Evolutionary conservation across 2,888 invertebrate genomes (phyloP), one percentile per base, ranked within the genome.

Genomic region (Chalcosyrphus nemorum): DNA sequence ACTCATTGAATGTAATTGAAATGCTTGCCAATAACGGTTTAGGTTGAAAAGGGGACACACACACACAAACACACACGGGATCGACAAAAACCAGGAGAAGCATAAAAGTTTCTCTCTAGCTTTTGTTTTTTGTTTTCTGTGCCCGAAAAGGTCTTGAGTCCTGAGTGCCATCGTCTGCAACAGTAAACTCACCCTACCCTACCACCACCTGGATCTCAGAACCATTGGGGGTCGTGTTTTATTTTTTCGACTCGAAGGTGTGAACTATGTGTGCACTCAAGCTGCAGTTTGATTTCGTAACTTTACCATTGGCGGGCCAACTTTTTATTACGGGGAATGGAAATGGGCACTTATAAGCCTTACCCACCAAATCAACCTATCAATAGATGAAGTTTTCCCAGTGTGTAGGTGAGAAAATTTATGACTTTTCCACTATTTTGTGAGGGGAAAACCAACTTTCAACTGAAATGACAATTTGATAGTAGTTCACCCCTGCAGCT

Each of bases 1-100:
- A 82, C 74, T 86, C 70, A 82, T 82, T 82, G 82, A 78, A 75
- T 82, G 86, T 86, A 86, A 86, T 86, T 86, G 82, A 86, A 86
- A 86, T 86, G 82, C 82, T 86, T 86, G 86, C 78, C 78, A 86
- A 86, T 86, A 86, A 70, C 78, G 74, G 75, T 78, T 82, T 65
- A 52, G 75, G 68, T 82, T 72, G 78, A 47, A 61, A 59, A 56
- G 50, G 57, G 47, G 52, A 66, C 68, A 80, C 72, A 80, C 47
- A 74, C 71, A n/a, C n/a, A n/a, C n/a, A n/a, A n/a, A 66, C 68
- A 80, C 72, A 80, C 47, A 74, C 71, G 43, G 82, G 78, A 82
- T 78, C 78, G 78, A 72, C 66, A 56, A 61, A 72, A 61, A 61
- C 29, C 38, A 3, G 6, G 3, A 76, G 9, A n/a, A 78, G 61